These are phyloP conservation scores for Tubiluchus corallicola DNA, from an alignment of 2,888 invertebrate species.

Conservation along the genomic window DNA sequence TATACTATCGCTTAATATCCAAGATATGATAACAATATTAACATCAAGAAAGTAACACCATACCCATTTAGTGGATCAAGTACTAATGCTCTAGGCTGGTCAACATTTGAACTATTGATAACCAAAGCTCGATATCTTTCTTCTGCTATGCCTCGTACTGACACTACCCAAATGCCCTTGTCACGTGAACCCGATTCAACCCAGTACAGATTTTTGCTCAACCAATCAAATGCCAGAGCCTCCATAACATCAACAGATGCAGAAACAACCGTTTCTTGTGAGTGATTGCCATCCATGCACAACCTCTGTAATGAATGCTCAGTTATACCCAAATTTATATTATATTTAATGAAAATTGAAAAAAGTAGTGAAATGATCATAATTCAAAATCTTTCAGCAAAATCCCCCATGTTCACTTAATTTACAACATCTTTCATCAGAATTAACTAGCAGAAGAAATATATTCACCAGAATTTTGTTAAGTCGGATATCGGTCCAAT, in stretches of 20 bases:
- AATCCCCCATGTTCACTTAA: neutral
- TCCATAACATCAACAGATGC: conserved; percentile 59
- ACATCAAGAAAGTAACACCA: no score
- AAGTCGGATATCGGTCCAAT: conserved; percentile 65
- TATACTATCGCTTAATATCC: no score
- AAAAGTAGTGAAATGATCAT: neutral
- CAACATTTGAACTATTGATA: conserved; percentile 42
- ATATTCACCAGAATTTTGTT: conserved; percentile 45
- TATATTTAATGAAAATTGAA: neutral
- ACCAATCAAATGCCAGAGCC: conserved; percentile 76
- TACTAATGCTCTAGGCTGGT: conserved; percentile 58
- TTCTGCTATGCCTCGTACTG: no score
- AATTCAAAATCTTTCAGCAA: neutral
- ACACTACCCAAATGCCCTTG: no score
- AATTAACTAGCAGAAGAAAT: conserved; percentile 12
- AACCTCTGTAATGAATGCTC: conserved; percentile 19
- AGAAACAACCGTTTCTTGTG: conserved; percentile 49
- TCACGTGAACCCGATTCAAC: no score
- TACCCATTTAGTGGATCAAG: conserved; percentile 58
- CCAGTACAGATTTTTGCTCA: conserved; percentile 65
- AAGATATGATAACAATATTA: no score
- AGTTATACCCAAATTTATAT: conserved; percentile 4
- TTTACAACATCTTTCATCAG: no score
- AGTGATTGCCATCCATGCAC: conserved; percentile 42
- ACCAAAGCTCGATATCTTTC: no score